Base-by-base conservation (phyloP, 2,113 vertebrate species). In the Mesitornis unicolor region DNA sequence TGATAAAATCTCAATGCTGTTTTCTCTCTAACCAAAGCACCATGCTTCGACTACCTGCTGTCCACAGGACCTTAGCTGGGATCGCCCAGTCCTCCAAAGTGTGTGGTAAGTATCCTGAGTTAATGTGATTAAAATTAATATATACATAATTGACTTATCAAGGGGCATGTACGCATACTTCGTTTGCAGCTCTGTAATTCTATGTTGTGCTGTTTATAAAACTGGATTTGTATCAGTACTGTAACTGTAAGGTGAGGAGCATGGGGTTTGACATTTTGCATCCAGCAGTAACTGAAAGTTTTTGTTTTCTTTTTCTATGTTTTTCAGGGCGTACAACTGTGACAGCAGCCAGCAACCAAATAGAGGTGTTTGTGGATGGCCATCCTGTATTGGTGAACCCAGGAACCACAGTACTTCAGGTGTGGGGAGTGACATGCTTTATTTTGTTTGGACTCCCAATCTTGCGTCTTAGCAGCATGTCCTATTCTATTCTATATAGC, bases 321-420 rank as follows among this genome's bases (percentile, higher is more conserved):
- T 22, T 77, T 74, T 85, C 85, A 99, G 99, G 97, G 68, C 98
- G 98, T 63, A 96, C 98, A 82, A 92, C 98, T 47, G 94, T 98
- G 25, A 98, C 98, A 87, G 97, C 98, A 56, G 97, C 98, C 60
- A 98, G 97, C 96, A 99, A 98, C 97, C 96, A 99, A 65, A 97
- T 99, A 94, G 99, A 99, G 93, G 99, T 99, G 48, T 99, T 99
- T 97, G 98, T 99, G 87, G 99, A 99, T 97, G 99, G 99, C 18
- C 98, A 98, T 5, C 97, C 99, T 93, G 89, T 99, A 2, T 93
- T 99, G 98, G 99, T 99, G 84, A 98, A 99, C 90, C 99, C 99
- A 3, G 99, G 99, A 86, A 99, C 99, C 63, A 99, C 99, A 28
- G 99, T 99, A 43, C 98, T 99, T 82, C 99, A 99, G 98, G 99